Conservation (phyloP, 2,797 vertebrate genomes). For the Myiothlypis chrysogaster region DNA sequence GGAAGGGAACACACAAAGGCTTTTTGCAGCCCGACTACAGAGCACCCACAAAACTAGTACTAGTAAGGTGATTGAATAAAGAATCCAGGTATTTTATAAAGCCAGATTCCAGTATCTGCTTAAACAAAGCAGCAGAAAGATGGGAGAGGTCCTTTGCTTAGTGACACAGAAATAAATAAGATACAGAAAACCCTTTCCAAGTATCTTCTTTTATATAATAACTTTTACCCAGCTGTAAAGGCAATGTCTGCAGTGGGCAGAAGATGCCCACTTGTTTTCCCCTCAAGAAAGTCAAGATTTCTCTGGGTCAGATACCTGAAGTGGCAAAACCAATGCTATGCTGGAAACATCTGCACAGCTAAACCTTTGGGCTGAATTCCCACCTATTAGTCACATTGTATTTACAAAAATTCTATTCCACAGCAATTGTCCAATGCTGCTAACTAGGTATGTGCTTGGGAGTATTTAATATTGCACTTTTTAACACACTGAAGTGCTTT, state of each 20-base stretch:
- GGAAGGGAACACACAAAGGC: background rate
- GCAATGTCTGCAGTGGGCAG: background rate
- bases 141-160: background rate
- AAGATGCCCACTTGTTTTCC: background rate
- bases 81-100: background rate
- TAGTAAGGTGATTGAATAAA: background rate
- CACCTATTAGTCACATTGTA: background rate
- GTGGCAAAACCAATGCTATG: background rate
- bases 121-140: background rate
- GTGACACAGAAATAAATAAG: background rate
- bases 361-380: background rate
- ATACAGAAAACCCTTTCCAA: background rate
- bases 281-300: background rate
- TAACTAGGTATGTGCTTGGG: background rate
- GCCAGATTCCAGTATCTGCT: background rate
- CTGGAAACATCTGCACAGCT: background rate
- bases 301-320: background rate
- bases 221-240: background rate
- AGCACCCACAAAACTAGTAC: background rate
- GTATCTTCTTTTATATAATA: background rate
- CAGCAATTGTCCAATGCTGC: background rate
- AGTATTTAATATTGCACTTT: background rate
- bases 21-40: background rate
- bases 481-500: background rate
- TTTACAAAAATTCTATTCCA: background rate